These are phyloP conservation scores for Varecia variegata DNA, from an alignment of 2,797 vertebrate species.

Conservation along the genomic window DNA sequence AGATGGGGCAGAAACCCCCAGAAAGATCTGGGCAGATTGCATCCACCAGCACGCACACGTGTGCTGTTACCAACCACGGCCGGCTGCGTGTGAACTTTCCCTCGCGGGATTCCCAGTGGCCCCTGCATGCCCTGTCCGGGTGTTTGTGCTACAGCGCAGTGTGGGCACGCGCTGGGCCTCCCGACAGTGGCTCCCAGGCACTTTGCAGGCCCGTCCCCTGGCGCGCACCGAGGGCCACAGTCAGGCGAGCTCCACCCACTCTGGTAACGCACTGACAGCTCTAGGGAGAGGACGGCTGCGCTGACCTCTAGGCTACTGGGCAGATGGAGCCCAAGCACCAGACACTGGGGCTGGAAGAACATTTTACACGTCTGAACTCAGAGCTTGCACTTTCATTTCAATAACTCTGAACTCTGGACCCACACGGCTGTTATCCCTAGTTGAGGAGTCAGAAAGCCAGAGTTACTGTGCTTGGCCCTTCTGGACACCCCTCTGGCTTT, in stretches of 20 bases:
- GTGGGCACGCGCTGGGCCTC: accelerated
- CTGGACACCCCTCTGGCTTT: not conserved
- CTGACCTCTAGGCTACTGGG: not conserved
- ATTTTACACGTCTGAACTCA: not conserved
- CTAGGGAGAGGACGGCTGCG: not conserved
- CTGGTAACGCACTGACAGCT: not conserved
- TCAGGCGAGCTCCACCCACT: not conserved
- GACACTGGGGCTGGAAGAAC: not conserved
- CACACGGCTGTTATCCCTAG: accelerated
- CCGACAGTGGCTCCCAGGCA: accelerated
- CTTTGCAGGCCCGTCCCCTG: accelerated
- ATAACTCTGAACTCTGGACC: accelerated
- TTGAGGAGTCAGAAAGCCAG: not conserved
- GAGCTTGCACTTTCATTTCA: not conserved
- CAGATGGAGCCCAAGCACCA: accelerated
- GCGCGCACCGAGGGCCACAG: accelerated
- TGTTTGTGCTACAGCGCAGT: accelerated
- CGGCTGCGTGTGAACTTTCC: not conserved
- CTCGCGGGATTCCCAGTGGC: accelerated
- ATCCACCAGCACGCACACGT: accelerated
- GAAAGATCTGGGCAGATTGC: not conserved
- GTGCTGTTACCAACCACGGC: accelerated
- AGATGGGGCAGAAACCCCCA: not conserved
- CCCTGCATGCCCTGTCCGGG: accelerated
- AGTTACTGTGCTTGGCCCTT: accelerated